Base-by-base conservation (phyloP, 2,797 vertebrate genomes). In the Rhabdophis nuchalis region DNA sequence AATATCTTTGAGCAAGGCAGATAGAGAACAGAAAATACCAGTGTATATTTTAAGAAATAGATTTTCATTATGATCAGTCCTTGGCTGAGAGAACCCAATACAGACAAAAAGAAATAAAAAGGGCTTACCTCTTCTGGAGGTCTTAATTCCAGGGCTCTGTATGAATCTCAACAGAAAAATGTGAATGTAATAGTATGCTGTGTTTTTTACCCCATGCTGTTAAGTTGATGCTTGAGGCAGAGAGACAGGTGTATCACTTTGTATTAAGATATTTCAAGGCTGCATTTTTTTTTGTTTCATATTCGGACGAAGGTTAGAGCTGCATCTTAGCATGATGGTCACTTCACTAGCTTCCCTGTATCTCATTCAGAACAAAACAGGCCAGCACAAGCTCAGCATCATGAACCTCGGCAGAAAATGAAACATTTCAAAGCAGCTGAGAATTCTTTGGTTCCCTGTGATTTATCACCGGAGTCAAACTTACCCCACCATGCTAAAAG, bases 391-490 rank as follows among this genome's bases (percentile, higher is more conserved):
- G 89, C 12, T 91, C 89, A 10, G 32, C 23, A 87, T 94, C 92
- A 92, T 92, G 0, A 1, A 93, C 93, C 93, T 91, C 88, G 86
- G 91, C 1, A 0, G 82, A 68, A 96, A 92, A 95, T 20, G 36
- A 27, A 93, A 61, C 96, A 54, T 85, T 90, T 95, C 97, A 97
- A 97, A 97, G 97, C 96, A 95, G 93, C 94, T 97, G 95, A 97
- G 96, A 97, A 97, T 97, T 97, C 96, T 97, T 95, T 93, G 53
- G 8, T 86, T 95, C 91, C 86, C 92, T 96, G 94, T 96, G 96
- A 97, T 97, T 96, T 97, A 96, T 97, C 95, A 95, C 95, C 94
- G 92, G 52, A 0, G 1, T 92, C 20, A 64, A 96, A 95, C 97
- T 97, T 96, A 96, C 96, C 96, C 93, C 4, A 16, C 93, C 93